Evolutionary conservation across 2,888 invertebrate genomes (phyloP), one percentile per base, ranked within the genome.

Genomic region (Drosophila acutilabella): DNA sequence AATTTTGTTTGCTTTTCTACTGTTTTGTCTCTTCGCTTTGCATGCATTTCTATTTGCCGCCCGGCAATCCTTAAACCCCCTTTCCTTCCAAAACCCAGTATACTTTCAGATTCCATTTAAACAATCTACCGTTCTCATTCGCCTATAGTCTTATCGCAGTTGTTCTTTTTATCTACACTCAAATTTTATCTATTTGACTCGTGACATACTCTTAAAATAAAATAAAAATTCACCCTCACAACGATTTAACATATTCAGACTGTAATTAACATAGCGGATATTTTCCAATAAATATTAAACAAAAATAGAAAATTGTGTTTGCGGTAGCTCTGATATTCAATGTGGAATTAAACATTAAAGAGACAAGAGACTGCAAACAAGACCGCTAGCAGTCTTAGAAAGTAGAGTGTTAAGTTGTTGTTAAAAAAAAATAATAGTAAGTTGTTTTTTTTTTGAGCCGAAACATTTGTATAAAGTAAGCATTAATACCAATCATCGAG

Each of bases 1-100:
- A 85, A 85, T 85, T 85, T 87, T 80, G 84, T 85, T 85, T 85
- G 84, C 87, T 73, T 81, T 80, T 76, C 51, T 81, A 65, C 64
- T 81, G 80, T 76, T 73, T 80, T 75, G 74, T 74, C 75, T 75
- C 57, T 51, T 60, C 33, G 56, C 67, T 67, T 71, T 67, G 66
- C 71, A 75, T 84, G 82, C 82, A 83, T 79, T 74, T 80, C 76
- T 70, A 67, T 74, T 70, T 60, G 50, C 44, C 53, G 47, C 51
- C 57, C 36, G 44, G 16, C 45, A 23, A 18, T 30, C 26, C 30
- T 23, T 16, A 23, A n/a, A 18, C 11, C 20, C 33, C 8, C 13
- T 4, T 4, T 10, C 8, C 16, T 20, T 42, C n/a, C 11, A 11
- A 3, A 26, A 5, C 14, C 23, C 5, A 16, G 23, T 47, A 14